These are phyloP conservation scores for Drosophila anomalipes DNA, from an alignment of 2,888 invertebrate species.

Conservation along the genomic window DNA sequence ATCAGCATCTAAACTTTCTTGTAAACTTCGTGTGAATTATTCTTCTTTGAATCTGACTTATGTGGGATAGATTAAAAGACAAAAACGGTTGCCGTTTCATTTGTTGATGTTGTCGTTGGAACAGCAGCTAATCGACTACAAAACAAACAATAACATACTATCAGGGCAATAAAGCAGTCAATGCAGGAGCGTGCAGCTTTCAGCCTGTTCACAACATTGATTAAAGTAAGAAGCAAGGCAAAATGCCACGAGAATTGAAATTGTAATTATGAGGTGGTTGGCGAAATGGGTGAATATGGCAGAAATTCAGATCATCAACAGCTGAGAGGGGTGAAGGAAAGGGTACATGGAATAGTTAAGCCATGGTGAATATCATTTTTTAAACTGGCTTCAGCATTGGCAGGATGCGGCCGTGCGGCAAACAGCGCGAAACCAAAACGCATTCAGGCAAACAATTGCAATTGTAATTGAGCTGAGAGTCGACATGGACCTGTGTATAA, in stretches of 20 bases:
- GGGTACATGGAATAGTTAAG: conserved; percentile 35
- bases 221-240: conserved; percentile 62
- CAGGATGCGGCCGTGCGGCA: conserved; percentile 55
- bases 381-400: conserved; percentile 66
- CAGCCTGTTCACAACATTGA: conserved; percentile 53
- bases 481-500: conserved; percentile 50
- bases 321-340: not conserved
- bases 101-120: conserved; percentile 6
- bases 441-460: conserved; percentile 82
- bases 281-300: conserved; percentile 53
- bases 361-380: conserved; percentile 72
- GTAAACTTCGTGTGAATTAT: not conserved
- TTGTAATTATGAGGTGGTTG: conserved; percentile 51
- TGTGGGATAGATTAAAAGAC: not conserved
- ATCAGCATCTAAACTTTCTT: not conserved
- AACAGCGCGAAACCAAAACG: conserved; percentile 74
- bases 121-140: conserved; percentile 9
- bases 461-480: conserved; percentile 81
- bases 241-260: conserved; percentile 58
- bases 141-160: conserved; percentile 3
- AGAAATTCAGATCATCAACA: conserved; percentile 21
- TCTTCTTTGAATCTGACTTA: too few relatives aligned
- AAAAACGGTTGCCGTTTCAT: not conserved
- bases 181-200: conserved; percentile 28
- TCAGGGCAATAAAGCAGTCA: conserved; percentile 29